phyloP scores from a whole-genome alignment of 1,140 invertebrate genomes.

The Atta colombica region DNA sequence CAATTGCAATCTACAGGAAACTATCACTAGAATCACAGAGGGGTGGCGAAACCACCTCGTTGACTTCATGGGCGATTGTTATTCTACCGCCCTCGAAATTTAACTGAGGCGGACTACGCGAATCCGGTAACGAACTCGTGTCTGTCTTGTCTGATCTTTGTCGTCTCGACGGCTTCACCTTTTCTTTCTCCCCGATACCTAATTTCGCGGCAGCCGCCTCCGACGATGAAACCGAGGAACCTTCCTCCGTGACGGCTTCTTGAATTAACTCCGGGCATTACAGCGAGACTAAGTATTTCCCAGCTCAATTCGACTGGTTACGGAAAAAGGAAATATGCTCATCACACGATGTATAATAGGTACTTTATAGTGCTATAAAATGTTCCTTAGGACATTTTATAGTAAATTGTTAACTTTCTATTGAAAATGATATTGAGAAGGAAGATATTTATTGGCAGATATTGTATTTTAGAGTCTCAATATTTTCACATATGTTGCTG shows the following conservation, averaged over 20 bases:
- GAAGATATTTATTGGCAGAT: background rate
- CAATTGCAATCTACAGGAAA: constrained; percentile 68
- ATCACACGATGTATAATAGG: background rate
- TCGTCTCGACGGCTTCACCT: background rate
- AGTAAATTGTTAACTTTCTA: background rate
- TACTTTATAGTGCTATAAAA: background rate
- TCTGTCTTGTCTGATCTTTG: constrained; percentile 56
- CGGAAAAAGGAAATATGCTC: background rate
- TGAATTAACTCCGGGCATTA: constrained; percentile 65
- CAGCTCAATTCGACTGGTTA: constrained; percentile 38
- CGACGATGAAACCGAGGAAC: constrained; percentile 40
- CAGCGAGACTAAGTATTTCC: constrained; percentile 45
- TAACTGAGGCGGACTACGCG: constrained; percentile 60
- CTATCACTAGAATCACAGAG: constrained; percentile 43
- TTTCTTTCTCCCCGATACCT: constrained; percentile 13
- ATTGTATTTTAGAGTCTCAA: background rate
- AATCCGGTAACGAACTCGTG: constrained; percentile 58
- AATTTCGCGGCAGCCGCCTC: constrained; percentile 59
- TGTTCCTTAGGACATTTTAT: constrained; percentile 9
- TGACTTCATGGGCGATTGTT: constrained; percentile 65
- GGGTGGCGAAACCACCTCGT: background rate
- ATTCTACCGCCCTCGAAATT: constrained; percentile 70
- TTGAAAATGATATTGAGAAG: background rate
- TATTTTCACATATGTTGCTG: background rate
- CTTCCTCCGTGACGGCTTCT: constrained; percentile 55